Conservation (phyloP, 2,888 invertebrate genomes). For the Tipula confusa region DNA sequence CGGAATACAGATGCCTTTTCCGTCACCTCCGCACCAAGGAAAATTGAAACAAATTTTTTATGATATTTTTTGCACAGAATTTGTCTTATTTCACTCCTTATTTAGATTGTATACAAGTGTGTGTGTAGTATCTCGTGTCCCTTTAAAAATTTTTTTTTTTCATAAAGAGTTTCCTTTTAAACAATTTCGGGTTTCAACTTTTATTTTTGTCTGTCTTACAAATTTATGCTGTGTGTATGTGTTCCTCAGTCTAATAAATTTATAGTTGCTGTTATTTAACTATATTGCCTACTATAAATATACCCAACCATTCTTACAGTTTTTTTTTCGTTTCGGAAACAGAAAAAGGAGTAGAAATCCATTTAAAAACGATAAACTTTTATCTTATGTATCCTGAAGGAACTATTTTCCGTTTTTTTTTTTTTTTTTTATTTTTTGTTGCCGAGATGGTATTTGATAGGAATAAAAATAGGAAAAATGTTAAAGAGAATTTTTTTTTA, state of each 20-base stretch:
- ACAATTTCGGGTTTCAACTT: constrained; percentile 12
- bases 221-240: not conserved
- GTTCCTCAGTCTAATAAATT: not conserved
- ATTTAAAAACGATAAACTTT: constrained; percentile 25
- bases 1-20: not conserved
- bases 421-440: not conserved
- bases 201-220: not conserved
- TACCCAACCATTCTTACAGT: not conserved
- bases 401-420: not conserved
- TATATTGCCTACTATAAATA: constrained; percentile 12
- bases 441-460: not conserved
- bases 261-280: constrained; percentile 12
- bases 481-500: not conserved
- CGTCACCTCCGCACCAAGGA: not conserved
- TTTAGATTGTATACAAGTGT: not conserved
- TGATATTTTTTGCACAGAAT: constrained; percentile 20
- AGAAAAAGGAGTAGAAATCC: constrained; percentile 21
- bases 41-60: constrained; percentile 17
- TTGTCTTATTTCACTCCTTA: constrained; percentile 25
- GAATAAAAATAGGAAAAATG: not conserved
- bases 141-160: not conserved
- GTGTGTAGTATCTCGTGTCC: not conserved
- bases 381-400: constrained; percentile 14
- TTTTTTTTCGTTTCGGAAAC: not conserved
- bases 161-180: constrained; percentile 3